Base-by-base conservation (phyloP, 2,888 invertebrate genomes). In the Pterostichus madidus region DNA sequence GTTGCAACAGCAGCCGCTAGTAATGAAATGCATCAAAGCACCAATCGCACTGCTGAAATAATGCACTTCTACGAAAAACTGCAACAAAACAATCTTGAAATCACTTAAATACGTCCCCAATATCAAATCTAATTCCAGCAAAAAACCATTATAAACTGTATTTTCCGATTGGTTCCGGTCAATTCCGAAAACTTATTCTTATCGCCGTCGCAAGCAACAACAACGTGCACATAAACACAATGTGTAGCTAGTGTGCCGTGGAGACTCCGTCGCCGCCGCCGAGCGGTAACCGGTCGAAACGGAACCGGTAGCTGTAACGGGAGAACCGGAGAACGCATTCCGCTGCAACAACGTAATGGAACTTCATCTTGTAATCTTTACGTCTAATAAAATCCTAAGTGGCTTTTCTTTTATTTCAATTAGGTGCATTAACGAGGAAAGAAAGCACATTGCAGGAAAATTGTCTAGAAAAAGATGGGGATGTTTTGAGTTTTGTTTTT, bases 371-470 rank as follows among this genome's bases (percentile, higher is more conserved):
- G 79, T 79, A 79, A 79, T 79, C 79, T 79, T 79, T 79, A 79
- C 79, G 79, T 79, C 64, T 68, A 79, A 79, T 79, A 79, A 79
- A 79, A 79, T 68, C 52, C 79, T 79, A 32, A 52, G 68, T 49
- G 53, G 52, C 64, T 52, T 79, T 79, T 68, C 79, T 79, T 79
- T 79, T 79, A 79, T 79, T 79, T 79, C 79, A 79, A 79, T 79
- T 79, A 79, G 49, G 79, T 79, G 52, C 64, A 79, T 79, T 79
- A 79, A 68, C 79, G 75, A 52, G 52, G n/a, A 31, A 39, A 49
- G 24, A 6, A 52, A 75, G 68, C 68, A 71, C 75, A 75, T 75
- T 52, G 53, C 53, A 49, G 52, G 31, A 52, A 75, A 71, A 71
- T 71, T 71, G 68, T 71, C 44, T 52, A 53, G 75, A 75, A 75